Evolutionary conservation across 2,888 invertebrate species (phyloP).

Genomic region (Sylvicola cinctus): DNA sequence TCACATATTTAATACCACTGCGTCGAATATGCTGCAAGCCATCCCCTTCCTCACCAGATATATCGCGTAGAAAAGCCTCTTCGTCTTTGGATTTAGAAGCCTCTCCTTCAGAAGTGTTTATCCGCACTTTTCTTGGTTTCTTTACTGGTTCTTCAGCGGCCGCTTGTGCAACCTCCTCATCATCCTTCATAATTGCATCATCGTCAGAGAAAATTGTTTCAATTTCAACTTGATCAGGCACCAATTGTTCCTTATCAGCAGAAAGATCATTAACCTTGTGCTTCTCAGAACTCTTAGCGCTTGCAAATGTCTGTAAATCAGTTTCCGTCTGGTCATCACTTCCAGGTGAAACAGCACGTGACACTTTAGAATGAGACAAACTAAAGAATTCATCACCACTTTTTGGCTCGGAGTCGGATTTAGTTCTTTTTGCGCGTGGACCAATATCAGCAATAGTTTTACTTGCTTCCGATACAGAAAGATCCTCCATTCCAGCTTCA

Average conservation of each 20-base stretch:
- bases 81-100: slow-evolving; percentile 21
- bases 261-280: slow-evolving; percentile 21
- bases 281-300: slow-evolving; percentile 37
- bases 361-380: slow-evolving; percentile 35
- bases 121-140: slow-evolving; percentile 10
- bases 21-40: slow-evolving; percentile 19
- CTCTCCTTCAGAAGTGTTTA: slow-evolving; percentile 15
- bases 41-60: slow-evolving; percentile 35
- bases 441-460: slow-evolving; percentile 24
- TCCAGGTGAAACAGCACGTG: slow-evolving; percentile 23
- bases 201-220: slow-evolving; percentile 15
- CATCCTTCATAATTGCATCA: slow-evolving; percentile 5
- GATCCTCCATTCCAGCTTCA: slow-evolving; percentile 71
- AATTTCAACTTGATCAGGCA: slow-evolving; percentile 18
- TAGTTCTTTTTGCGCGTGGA: slow-evolving; percentile 33
- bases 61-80: slow-evolving; percentile 26
- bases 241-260: slow-evolving; percentile 14
- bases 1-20: slow-evolving; percentile 16
- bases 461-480: slow-evolving; percentile 59
- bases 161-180: slow-evolving; percentile 6
- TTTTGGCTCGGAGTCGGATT: slow-evolving; percentile 35
- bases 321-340: slow-evolving; percentile 41
- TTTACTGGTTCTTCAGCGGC: slow-evolving; percentile 16
- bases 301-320: slow-evolving; percentile 42
- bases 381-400: slow-evolving; percentile 44